Percentiles rank a stretch among this genome's conserved stretches.
Evolutionary conservation across 2,888 invertebrate species (phyloP).

Genomic region (Drosophila fulvimacula): DNA sequence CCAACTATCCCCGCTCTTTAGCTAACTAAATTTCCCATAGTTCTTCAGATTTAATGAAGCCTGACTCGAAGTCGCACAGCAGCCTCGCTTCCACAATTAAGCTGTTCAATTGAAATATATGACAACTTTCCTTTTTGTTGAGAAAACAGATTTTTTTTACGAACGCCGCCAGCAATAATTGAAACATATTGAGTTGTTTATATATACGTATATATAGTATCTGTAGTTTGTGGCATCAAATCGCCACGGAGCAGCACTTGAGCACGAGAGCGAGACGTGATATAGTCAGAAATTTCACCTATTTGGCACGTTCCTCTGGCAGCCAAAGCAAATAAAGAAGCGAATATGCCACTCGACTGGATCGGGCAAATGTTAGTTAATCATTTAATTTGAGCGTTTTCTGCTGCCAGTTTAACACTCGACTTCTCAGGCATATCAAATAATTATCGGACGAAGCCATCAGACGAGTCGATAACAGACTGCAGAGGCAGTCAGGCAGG

Average conservation of each 20-base stretch:
- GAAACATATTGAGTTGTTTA: conserved; percentile 60
- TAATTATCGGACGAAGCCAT: conserved; percentile 67
- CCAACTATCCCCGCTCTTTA: not conserved
- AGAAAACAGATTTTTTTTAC: conserved; percentile 27
- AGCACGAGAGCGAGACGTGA: conserved; percentile 56
- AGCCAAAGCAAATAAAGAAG: conserved; percentile 26
- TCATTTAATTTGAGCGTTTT: conserved; percentile 72
- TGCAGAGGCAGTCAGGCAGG: conserved; percentile 18
- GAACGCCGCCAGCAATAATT: conserved; percentile 70
- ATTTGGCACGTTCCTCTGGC: conserved; percentile 71
- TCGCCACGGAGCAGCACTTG: conserved; percentile 65
- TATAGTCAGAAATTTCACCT: conserved; percentile 69
- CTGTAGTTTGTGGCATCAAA: conserved; percentile 72
- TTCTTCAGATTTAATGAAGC: conserved; percentile 38
- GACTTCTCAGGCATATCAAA: conserved; percentile 49
- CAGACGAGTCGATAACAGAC: conserved; percentile 51
- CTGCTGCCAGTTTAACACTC: conserved; percentile 52
- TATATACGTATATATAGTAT: conserved; percentile 4
- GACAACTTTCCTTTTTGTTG: conserved; percentile 73
- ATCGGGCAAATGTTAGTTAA: conserved; percentile 69
- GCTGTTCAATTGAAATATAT: conserved; percentile 68
- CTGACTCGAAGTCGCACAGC: conserved; percentile 11
- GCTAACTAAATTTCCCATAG: conserved; percentile 16
- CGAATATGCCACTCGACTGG: conserved; percentile 14
- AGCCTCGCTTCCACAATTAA: conserved; percentile 59